A percentile compares a stretch with the other conserved stretches of the same genome.
Evolutionary conservation across 2,888 invertebrate species (phyloP).

Genomic region (Sminthurinus aureus): DNA sequence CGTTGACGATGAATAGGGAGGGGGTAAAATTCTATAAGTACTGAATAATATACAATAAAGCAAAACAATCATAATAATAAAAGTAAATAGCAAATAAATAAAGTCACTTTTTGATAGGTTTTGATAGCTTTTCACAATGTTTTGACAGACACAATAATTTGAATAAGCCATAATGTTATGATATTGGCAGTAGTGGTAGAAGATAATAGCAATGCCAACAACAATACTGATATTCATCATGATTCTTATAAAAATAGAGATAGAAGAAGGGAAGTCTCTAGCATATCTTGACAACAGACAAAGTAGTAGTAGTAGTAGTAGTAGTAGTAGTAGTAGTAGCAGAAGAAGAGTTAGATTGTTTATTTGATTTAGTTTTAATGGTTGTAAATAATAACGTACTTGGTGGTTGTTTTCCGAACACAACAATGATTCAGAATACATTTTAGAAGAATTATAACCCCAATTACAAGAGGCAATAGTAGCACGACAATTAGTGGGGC

Average conservation of each 20-base stretch:
- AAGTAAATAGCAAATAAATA: too few species aligned
- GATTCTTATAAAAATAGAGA: too few species aligned
- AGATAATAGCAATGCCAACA: too few species aligned
- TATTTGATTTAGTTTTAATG: constrained; percentile 25
- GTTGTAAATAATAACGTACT: constrained; percentile 56
- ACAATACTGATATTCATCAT: too few species aligned
- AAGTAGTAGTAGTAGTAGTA: neutral
- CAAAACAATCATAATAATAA: too few species aligned
- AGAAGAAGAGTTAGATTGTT: constrained; percentile 8
- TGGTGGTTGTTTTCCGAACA: constrained; percentile 55
- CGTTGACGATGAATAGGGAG: too few species aligned
- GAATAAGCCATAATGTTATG: neutral
- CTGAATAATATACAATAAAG: too few species aligned
- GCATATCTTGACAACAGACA: too few species aligned
- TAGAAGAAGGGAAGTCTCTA: too few species aligned
- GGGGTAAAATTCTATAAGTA: too few species aligned
- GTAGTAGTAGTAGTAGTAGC: constrained; percentile 6
- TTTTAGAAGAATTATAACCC: constrained; percentile 57
- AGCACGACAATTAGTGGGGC: constrained; percentile 55
- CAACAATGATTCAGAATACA: constrained; percentile 58
- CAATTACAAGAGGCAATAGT: constrained; percentile 57
- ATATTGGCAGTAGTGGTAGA: constrained; percentile 1
- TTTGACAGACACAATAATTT: neutral
- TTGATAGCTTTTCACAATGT: too few species aligned
- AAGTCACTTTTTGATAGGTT: too few species aligned